Evolutionary conservation across 2,113 vertebrate species (phyloP).

Genomic region (Turnix velox): DNA sequence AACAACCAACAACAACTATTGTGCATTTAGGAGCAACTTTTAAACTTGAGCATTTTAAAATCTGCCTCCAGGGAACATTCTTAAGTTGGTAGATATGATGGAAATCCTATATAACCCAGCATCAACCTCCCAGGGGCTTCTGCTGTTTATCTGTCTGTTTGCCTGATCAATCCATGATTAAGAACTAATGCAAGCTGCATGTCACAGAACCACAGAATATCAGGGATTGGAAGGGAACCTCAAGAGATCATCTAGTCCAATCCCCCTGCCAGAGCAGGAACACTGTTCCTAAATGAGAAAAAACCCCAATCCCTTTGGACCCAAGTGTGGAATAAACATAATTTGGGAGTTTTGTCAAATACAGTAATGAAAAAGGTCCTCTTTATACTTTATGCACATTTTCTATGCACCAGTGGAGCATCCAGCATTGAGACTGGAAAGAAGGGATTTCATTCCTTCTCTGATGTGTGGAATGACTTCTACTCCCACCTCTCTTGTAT

Average conservation of each 20-base stretch:
- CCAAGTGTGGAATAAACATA: not conserved
- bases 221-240: too few species aligned
- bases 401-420: rapidly evolving
- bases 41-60: not conserved
- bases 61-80: not conserved
- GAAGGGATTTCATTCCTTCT: not conserved
- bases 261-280: too few species aligned
- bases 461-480: not conserved
- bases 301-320: not conserved
- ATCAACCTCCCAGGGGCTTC: not conserved
- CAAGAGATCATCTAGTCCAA: too few species aligned
- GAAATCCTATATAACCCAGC: not conserved
- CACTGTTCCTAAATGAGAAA: not conserved
- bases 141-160: not conserved
- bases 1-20: not conserved
- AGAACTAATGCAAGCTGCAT: not conserved
- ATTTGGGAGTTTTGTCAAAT: not conserved
- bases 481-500: not conserved
- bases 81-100: not conserved
- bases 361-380: not conserved
- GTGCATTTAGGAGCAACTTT: not conserved
- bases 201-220: too few species aligned
- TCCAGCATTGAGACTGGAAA: not conserved
- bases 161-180: not conserved
- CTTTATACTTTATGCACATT: not conserved